Base-by-base conservation (phyloP, 2,113 vertebrate genomes). In the Montifringilla adamsi region DNA sequence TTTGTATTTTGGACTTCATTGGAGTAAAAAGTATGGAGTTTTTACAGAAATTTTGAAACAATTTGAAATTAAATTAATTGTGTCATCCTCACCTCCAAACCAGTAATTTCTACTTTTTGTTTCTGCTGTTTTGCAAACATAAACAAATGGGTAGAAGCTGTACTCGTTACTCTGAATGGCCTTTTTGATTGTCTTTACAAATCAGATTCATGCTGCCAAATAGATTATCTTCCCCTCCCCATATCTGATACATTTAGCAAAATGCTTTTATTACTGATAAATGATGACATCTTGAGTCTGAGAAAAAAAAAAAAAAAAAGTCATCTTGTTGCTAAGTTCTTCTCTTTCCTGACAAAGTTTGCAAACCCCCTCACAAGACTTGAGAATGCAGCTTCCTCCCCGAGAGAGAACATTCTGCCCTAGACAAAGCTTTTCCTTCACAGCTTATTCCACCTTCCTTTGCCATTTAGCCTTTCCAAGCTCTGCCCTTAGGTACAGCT, bases 341-440 rank as follows among this genome's bases (percentile, higher is more conserved):
- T 78, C 23, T 17, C 56, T 50, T 80, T 76, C 44, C 19, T 49
- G 31, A 37, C 49, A 68, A 75, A 37, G 33, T 55, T 26, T 72
- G 39, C 46, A 93, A 76, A 76, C 3, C 6, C 30, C 33, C 37
- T 56, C 33, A 52, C 8, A 69, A 46, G 27, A 41, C 62, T 3
- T 63, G 47, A 24, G 31, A 91, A 53, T 13, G 4, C 11, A 58
- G 46, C 12, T 81, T 41, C 43, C 23, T 79, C 62, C 52, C 47
- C 20, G 33, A 7, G 58, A 37, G 27, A 66, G 27, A 47, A 39
- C 0, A 0, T 8, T 33, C 60, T 52, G 7, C 11, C 37, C 23
- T 5, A 26, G 22, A 31, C 24, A 58, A 27, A 55, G 49, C 17
- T 50, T 30, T n/a, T 37, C 2, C 46, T 35, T 50, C 46, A 37